A percentile compares a stretch with the other conserved stretches of the same genome.
phyloP scores from a whole-genome alignment of 2,888 invertebrate species.

The Lepeophtheirus nordmannii region DNA sequence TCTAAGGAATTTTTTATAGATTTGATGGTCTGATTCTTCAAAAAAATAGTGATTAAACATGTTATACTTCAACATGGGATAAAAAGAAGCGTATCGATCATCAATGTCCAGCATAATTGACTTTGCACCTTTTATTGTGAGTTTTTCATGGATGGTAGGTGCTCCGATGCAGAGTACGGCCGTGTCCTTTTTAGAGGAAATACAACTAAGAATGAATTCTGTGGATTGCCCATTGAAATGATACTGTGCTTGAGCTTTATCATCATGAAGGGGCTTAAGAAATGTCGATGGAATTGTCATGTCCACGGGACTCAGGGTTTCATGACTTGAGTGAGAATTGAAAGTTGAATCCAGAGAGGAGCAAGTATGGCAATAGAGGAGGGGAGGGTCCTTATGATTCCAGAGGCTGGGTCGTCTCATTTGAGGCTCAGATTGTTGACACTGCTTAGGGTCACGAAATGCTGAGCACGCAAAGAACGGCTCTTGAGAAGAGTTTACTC shows the following conservation, averaged over 20 bases:
- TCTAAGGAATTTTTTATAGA: slow-evolving; percentile 28
- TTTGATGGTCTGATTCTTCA: slow-evolving; percentile 32
- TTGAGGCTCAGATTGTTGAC: slow-evolving; percentile 35
- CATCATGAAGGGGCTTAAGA: slow-evolving; percentile 51
- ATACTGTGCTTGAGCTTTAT: slow-evolving; percentile 72
- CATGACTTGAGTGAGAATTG: neutral
- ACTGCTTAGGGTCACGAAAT: slow-evolving; percentile 60
- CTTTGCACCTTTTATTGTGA: slow-evolving; percentile 33
- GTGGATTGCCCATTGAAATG: slow-evolving; percentile 57
- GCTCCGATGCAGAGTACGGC: slow-evolving; percentile 66
- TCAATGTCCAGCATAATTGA: slow-evolving; percentile 65
- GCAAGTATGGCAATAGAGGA: neutral
- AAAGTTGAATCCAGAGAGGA: neutral
- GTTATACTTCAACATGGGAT: slow-evolving; percentile 53
- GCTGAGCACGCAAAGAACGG: slow-evolving; percentile 67
- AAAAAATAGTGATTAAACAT: slow-evolving; percentile 81
- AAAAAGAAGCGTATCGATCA: slow-evolving; percentile 40
- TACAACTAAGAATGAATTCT: slow-evolving; percentile 42
- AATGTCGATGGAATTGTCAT: slow-evolving; percentile 35
- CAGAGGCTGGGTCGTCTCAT: neutral
- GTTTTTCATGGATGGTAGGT: slow-evolving; percentile 61
- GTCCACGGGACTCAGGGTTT: slow-evolving; percentile 28
- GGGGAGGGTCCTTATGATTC: neutral
- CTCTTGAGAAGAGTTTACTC: slow-evolving; percentile 25
- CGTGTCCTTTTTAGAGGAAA: slow-evolving; percentile 30